Evolutionary conservation across 2,797 vertebrate species (phyloP), one percentile per base, ranked within the genome.

Genomic region (Rhadinocentrus ornatus): DNA sequence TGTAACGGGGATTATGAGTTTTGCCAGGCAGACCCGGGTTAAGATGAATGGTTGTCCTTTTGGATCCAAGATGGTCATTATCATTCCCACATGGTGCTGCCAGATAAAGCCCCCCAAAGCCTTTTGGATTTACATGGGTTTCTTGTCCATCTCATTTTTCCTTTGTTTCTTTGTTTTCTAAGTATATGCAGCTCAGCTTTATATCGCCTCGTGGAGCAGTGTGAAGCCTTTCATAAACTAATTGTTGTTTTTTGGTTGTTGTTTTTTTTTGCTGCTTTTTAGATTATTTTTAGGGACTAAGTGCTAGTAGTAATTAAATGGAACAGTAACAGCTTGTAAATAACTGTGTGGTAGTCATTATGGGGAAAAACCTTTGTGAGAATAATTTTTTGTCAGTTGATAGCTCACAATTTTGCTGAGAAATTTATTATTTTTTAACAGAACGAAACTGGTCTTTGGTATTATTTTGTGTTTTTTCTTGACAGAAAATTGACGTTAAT

Each of bases 21-120:
- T 88, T 89, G 82, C 90, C 77, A 92, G 87, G 89, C 82, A 82
- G 90, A 89, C 91, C 83, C 86, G 86, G 94, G 88, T 93, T 91
- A 89, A 94, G 92, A 96, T 96, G 92, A 95, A 96, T 94, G 90
- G 92, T 85, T 92, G 91, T 93, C 90, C 94, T 92, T 94, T 95
- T 95, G 92, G 92, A 91, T 93, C 93, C 91, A 92, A 91, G 90
- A 90, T 90, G 92, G 88, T 96, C 91, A 93, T 95, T 94, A 94
- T 86, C 88, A 85, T 93, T 95, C 90, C 93, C 94, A 94, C 95
- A 93, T 94, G 93, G 92, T 86, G 91, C 90, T 84, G 73, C 83
- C 80, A 95, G 95, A 96, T 95, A 96, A 97, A 96, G 86, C 90
- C 86, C 75, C 39, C 73, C 67, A 79, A 86, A 88, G 81, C 78